Percentiles rank a stretch among this genome's conserved stretches.
Evolutionary conservation across 2,113 vertebrate species (phyloP).

Genomic region (Todiramphus saurophagus): DNA sequence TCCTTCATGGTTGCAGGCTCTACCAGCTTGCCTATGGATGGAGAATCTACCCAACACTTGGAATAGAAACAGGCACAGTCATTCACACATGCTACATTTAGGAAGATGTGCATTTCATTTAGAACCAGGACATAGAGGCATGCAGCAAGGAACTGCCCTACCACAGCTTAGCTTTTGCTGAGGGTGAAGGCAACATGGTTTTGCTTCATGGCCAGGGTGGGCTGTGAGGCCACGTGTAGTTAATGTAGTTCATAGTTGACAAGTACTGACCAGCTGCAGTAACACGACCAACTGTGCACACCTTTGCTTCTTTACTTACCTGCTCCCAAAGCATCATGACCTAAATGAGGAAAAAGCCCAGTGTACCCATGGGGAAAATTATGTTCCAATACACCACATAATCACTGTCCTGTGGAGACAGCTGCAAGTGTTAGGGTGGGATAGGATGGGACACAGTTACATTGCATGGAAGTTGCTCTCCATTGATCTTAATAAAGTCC

Average conservation of each 20-base stretch:
- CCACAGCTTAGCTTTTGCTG: background rate
- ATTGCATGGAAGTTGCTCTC: too few relatives aligned
- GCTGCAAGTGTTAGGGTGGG: fast-evolving
- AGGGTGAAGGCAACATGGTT: background rate
- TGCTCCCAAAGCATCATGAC: background rate
- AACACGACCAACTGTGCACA: background rate
- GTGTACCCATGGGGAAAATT: fast-evolving
- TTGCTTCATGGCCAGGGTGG: background rate
- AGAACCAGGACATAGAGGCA: background rate
- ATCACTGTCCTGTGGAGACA: background rate
- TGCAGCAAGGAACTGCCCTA: background rate
- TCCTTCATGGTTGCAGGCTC: background rate
- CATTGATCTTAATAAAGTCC: background rate
- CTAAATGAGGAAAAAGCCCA: background rate
- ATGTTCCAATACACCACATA: background rate
- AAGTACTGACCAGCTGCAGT: background rate
- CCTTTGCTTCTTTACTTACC: background rate
- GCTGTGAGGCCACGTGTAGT: background rate
- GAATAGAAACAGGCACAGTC: background rate
- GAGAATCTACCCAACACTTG: background rate
- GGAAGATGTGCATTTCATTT: background rate
- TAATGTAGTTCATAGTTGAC: background rate
- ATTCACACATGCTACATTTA: background rate
- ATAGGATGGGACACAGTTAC: background rate
- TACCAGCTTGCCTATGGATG: background rate